Evolutionary conservation across 2,113 vertebrate species (phyloP).

Genomic region (Lethenteron reissneri): DNA sequence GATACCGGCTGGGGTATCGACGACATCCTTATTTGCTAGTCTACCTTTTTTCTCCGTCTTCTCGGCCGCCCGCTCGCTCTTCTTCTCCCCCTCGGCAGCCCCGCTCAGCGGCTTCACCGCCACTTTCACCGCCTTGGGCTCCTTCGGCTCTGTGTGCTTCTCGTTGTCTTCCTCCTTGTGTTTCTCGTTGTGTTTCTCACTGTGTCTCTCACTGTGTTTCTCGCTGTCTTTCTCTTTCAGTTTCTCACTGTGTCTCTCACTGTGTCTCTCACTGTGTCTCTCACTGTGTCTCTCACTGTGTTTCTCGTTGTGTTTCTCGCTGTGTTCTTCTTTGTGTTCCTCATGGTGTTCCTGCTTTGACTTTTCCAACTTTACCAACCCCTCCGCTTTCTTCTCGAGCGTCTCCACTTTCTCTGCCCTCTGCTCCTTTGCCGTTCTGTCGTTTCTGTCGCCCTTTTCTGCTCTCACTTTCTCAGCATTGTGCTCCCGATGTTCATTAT

Average conservation of each 20-base stretch:
- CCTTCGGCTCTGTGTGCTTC: not conserved
- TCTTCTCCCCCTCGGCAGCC: no score
- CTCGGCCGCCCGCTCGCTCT: not conserved
- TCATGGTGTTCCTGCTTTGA: no score
- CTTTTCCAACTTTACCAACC: no score
- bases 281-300: not conserved
- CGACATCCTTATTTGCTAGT: not conserved
- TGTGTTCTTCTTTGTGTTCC: slow-evolving; percentile 5
- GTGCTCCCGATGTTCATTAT: not conserved
- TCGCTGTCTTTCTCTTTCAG: not conserved
- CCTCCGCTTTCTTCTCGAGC: no score
- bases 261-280: not conserved
- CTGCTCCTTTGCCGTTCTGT: not conserved
- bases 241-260: not conserved
- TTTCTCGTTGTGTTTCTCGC: not conserved
- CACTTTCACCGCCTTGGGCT: no score
- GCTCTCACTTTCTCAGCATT: not conserved
- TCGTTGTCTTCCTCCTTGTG: not conserved
- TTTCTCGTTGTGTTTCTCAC: not conserved
- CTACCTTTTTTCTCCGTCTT: not conserved
- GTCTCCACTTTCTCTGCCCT: no score
- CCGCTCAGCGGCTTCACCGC: no score
- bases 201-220: not conserved
- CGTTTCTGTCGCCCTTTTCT: not conserved
- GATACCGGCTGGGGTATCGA: no score